These are phyloP conservation scores for Hycleus phaleratus DNA, from an alignment of 1,140 invertebrate species.

Conservation along the genomic window DNA sequence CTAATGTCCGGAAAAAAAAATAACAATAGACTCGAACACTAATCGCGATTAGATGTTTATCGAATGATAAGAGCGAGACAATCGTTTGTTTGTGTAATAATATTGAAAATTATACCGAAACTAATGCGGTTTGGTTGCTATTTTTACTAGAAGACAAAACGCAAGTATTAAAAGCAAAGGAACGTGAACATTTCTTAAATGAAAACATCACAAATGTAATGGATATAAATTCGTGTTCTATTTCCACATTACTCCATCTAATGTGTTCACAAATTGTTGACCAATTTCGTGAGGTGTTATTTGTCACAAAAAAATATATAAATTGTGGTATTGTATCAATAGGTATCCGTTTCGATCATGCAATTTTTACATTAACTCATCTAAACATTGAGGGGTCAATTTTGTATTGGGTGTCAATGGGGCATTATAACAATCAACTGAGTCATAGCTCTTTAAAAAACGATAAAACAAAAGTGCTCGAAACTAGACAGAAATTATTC, in stretches of 20 bases:
- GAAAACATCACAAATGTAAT: no score
- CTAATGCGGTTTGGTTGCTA: constrained; percentile 22
- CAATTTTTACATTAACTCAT: constrained; percentile 20
- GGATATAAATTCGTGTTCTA: no score
- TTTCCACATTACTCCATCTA: background rate
- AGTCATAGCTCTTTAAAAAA: no score
- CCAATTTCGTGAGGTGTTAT: constrained; percentile 4
- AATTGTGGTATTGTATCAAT: no score
- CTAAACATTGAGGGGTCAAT: background rate
- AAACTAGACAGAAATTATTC: no score
- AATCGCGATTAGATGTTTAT: constrained; percentile 30
- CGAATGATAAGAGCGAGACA: constrained; percentile 22
- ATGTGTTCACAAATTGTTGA: constrained; percentile 15
- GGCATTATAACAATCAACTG: background rate
- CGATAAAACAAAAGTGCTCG: no score
- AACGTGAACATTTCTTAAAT: no score
- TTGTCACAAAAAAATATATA: background rate
- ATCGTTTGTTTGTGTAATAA: constrained; percentile 34
- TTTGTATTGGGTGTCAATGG: constrained; percentile 18
- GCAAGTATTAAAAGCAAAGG: no score
- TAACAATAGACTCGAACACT: constrained; percentile 17
- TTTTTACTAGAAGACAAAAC: no score
- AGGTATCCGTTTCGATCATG: constrained; percentile 10
- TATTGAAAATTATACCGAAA: constrained; percentile 34
- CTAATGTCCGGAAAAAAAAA: constrained; percentile 16